Percentiles rank a stretch among this genome's conserved stretches.
phyloP scores from a whole-genome alignment of 1,140 invertebrate genomes.

The Dufourea novaeangliae region DNA sequence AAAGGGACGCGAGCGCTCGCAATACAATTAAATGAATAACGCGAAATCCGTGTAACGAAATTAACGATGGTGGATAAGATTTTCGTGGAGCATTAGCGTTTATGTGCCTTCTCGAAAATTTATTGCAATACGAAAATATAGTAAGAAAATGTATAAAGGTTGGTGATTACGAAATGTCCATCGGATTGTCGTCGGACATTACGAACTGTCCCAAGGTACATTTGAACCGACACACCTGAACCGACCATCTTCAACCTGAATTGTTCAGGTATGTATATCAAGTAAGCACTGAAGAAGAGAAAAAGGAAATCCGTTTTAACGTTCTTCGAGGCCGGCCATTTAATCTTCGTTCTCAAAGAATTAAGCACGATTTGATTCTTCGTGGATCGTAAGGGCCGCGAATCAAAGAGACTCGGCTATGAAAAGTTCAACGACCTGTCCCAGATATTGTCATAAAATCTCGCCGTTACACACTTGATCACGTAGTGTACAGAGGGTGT shows the following conservation, averaged over 20 bases:
- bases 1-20: conserved; percentile 22
- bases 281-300: too few species aligned
- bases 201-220: too few species aligned
- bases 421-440: conserved; percentile 68
- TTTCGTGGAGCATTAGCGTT: conserved; percentile 2
- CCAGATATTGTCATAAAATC: conserved; percentile 72
- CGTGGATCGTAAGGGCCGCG: conserved; percentile 11
- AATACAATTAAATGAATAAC: conserved; percentile 32
- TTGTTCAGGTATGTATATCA: neutral
- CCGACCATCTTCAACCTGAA: neutral
- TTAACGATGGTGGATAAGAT: conserved; percentile 29
- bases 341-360: conserved; percentile 6
- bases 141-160: neutral
- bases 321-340: neutral
- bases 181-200: too few species aligned
- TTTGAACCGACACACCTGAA: too few species aligned
- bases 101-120: neutral
- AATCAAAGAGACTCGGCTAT: conserved; percentile 41
- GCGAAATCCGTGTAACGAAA: conserved; percentile 25
- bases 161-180: too few species aligned
- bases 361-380: conserved; percentile 22
- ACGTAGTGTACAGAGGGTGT: conserved; percentile 50
- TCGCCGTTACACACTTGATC: conserved; percentile 58
- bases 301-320: neutral
- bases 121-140: neutral